These are phyloP conservation scores for Cerastis rubricosa DNA, from an alignment of 2,888 invertebrate genomes.

Conservation along the genomic window DNA sequence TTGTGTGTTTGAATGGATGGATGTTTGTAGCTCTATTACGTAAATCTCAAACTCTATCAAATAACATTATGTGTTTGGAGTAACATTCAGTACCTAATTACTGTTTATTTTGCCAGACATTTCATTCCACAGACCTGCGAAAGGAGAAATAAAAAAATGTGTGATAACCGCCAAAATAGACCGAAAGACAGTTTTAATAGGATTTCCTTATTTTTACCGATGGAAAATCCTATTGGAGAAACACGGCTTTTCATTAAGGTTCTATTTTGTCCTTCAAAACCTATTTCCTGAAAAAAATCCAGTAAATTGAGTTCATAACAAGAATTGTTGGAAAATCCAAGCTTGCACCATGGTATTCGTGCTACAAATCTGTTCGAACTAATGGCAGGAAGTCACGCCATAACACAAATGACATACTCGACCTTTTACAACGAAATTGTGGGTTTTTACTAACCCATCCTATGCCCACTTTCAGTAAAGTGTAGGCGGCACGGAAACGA, in stretches of 20 bases:
- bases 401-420: constrained; percentile 4
- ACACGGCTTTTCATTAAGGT: not conserved
- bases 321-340: constrained; percentile 23
- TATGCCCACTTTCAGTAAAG: not conserved
- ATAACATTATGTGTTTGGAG: not conserved
- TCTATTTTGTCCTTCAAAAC: not conserved
- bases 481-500: not conserved
- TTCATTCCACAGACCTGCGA: not conserved
- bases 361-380: constrained; percentile 18
- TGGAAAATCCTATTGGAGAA: not conserved
- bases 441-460: not conserved
- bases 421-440: constrained; percentile 1
- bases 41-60: too few relatives aligned
- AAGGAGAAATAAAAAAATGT: not conserved
- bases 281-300: not conserved
- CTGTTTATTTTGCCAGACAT: not conserved
- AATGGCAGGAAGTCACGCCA: constrained; percentile 28
- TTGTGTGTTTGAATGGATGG: too few relatives aligned
- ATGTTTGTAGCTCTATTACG: too few relatives aligned
- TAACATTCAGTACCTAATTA: not conserved
- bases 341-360: not conserved
- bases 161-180: too few relatives aligned
- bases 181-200: not conserved
- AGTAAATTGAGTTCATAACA: constrained; percentile 13
- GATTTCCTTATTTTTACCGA: not conserved